Evolutionary conservation across 1,140 invertebrate genomes (phyloP), one percentile per base, ranked within the genome.

Genomic region (Danaus plexippus): DNA sequence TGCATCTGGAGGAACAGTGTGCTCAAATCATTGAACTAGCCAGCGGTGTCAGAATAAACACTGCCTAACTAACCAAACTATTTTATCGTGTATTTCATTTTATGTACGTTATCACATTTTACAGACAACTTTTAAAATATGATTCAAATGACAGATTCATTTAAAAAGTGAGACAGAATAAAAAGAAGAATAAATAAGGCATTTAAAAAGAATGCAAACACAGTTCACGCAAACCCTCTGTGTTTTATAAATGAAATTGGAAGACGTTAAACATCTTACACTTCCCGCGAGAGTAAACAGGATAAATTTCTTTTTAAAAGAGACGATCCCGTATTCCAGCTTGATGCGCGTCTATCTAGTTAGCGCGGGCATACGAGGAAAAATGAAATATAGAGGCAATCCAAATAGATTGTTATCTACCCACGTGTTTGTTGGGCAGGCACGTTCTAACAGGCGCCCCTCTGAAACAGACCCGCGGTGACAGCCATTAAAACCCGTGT

Each of bases 361-460:
- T 88, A 88, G 79, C 73, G 73, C 73, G 70, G 63, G 68, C 62
- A 72, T 71, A 74, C 77, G 75, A 75, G 77, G 77, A 84, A 85
- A 85, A 87, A 87, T 87, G 83, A 87, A 84, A 87, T 88, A 88
- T 87, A 85, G 83, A 83, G 77, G 80, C 87, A 88, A 88, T 87
- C 77, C 85, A 83, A 86, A 86, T 82, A 85, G 85, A 88, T 88
- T 80, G 85, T 87, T 87, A 88, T 88, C 87, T 80, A 82, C 83
- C 82, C 85, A 83, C 84, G 80, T 87, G 85, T 87, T 87, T 87
- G 81, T 80, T 69, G 75, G 61, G 68, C 77, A 70, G 76, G 75
- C 83, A 85, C 83, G 84, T 84, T 78, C 80, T 86, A 86, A 86
- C 83, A 84, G 83, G 80, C 67, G 62, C 68, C 71, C 69, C 56